Evolutionary conservation across 1,140 invertebrate species (phyloP), one percentile per base, ranked within the genome.

Genomic region (Laupala kohalensis): DNA sequence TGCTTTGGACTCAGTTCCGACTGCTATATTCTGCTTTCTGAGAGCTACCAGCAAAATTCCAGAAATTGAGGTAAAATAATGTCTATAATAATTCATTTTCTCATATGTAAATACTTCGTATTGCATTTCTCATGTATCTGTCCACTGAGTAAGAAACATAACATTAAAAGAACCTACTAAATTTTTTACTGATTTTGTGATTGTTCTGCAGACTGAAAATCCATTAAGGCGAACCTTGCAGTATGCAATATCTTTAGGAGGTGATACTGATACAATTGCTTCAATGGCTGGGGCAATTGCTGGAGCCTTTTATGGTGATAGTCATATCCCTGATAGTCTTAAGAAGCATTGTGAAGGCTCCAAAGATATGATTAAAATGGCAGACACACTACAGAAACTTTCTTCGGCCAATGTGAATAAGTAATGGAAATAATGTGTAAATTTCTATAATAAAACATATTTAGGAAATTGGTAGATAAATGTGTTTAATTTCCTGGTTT

Each of bases 201-300:
- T 71, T 12, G 26, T 77, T 77, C 67, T n/a, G n/a, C 73, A 82
- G 78, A 84, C 78, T 74, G 80, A 83, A 69, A 87, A 85, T 79
- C 80, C 79, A 69, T 83, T 92, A 75, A 83, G 88, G 78, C 83
- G 88, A 76, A 85, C 88, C n/a, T 80, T 93, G 65, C 83, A 87
- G 69, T 88, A 86, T 79, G 84, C 90, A 71, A 89, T 92, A 71
- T 86, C 85, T 25, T 80, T 93, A 23, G 91, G 91, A 63, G 91
- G 92, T 29, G 91, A 93, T 80, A 90, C 91, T 5, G 91, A 93
- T 74, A 93, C 91, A 3, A 91, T 93, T 76, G 90, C 87, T 6
- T 85, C 86, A 69, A 93, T 93, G 91, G 86, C 90, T 26, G 90
- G 90, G 19, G 86, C 89, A 25, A 88, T 93, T 71, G 85, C 87